Evolutionary conservation across 1,140 invertebrate species (phyloP).

Genomic region (Cryptotermes secundus): DNA sequence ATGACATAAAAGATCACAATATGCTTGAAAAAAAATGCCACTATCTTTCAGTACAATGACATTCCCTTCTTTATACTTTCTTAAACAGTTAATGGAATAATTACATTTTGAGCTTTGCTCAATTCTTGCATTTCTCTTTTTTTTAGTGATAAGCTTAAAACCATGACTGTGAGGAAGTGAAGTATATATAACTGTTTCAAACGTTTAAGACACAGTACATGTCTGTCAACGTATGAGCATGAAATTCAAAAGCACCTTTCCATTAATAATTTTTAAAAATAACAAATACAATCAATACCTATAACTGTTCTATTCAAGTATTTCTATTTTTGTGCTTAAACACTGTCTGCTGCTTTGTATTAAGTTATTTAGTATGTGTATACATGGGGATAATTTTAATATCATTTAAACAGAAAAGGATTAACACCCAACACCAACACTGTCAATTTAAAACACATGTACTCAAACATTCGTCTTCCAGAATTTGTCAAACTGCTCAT

Average conservation of each 20-base stretch:
- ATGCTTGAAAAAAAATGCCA: too few species aligned
- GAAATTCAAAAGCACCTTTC: background rate
- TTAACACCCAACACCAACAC: constrained; percentile 12
- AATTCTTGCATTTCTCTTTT: too few species aligned
- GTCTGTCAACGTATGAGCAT: background rate
- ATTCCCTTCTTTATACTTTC: too few species aligned
- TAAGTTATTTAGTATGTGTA: background rate
- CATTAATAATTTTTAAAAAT: background rate
- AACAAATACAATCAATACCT: background rate
- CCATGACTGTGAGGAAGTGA: too few species aligned
- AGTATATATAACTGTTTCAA: too few species aligned
- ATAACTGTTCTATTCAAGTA: background rate
- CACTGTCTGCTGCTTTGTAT: background rate
- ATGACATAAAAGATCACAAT: too few species aligned
- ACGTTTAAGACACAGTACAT: background rate
- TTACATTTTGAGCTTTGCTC: too few species aligned
- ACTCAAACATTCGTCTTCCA: background rate
- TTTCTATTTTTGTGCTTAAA: constrained; percentile 18
- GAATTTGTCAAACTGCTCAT: too few species aligned
- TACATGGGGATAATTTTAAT: background rate
- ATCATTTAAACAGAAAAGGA: background rate
- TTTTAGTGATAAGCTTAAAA: too few species aligned
- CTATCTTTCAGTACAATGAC: too few species aligned
- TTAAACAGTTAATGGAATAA: too few species aligned
- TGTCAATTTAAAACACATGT: background rate